Percentiles rank a stretch among this genome's conserved stretches.
These are phyloP conservation scores for Xenentodon cancila DNA, from an alignment of 2,797 vertebrate species.

Conservation along the genomic window DNA sequence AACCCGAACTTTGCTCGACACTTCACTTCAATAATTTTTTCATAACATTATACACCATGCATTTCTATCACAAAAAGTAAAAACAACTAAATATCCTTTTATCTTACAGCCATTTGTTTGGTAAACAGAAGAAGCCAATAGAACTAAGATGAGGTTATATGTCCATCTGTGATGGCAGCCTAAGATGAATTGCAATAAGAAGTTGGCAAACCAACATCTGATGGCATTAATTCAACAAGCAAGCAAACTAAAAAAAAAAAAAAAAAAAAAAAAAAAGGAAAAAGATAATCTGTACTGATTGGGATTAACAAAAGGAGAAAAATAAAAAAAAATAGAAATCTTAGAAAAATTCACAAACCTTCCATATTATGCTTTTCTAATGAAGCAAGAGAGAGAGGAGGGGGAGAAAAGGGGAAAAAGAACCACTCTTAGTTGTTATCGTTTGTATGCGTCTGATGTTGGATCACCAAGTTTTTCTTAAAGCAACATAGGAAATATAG, in stretches of 20 bases:
- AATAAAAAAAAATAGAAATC: conserved; percentile 69
- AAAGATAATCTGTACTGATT: conserved; percentile 63
- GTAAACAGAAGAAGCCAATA: conserved; percentile 51
- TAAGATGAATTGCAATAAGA: conserved; percentile 78
- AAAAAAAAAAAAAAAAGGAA: conserved; percentile 25
- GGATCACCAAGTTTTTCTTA: conserved; percentile 82
- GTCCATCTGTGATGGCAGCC: conserved; percentile 47
- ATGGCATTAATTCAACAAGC: conserved; percentile 77
- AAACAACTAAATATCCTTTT: conserved; percentile 34
- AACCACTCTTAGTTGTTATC: conserved; percentile 83
- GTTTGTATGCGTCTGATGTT: conserved; percentile 75
- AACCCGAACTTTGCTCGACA: conserved; percentile 21
- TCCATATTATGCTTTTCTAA: conserved; percentile 92
- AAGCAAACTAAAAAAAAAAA: conserved; percentile 73
- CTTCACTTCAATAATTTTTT: conserved; percentile 21
- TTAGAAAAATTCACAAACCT: conserved; percentile 87
- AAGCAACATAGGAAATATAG: conserved; percentile 63
- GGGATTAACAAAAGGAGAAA: conserved; percentile 46
- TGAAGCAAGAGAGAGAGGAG: conserved; percentile 80
- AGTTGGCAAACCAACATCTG: conserved; percentile 83
- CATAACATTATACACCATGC: conserved; percentile 58
- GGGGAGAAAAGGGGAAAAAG: conserved; percentile 78
- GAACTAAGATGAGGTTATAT: conserved; percentile 47
- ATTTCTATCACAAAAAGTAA: conserved; percentile 40
- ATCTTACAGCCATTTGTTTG: conserved; percentile 41